Conservation (phyloP, 35 echinoderm and acorn worm species). For the Nesometra sesokonis region DNA sequence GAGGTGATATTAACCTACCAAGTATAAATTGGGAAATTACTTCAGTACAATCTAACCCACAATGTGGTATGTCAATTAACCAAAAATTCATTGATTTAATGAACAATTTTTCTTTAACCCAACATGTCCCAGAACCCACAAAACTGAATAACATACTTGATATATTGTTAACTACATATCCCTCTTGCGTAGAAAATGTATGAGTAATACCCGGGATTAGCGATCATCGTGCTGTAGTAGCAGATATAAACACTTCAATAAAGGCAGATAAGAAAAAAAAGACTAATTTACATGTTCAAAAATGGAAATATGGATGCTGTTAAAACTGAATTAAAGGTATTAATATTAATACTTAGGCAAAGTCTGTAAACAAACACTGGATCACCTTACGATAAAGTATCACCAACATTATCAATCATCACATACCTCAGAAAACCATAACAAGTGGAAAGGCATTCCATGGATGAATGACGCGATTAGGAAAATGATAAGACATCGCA, state of each 20-base stretch:
- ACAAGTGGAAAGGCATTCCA: constrained; percentile 4
- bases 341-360: not conserved
- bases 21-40: not conserved
- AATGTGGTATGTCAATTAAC: constrained; percentile 5
- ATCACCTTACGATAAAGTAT: not conserved
- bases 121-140: constrained; percentile 14
- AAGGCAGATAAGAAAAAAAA: constrained; percentile 12
- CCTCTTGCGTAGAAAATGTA: not conserved
- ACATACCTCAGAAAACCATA: constrained; percentile 4
- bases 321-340: not conserved
- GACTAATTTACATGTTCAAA: constrained; percentile 21
- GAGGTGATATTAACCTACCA: constrained; percentile 10
- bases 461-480: not conserved
- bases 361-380: constrained; percentile 11
- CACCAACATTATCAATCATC: not conserved
- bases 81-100: constrained; percentile 4
- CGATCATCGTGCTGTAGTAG: constrained; percentile 1
- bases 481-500: constrained; percentile 3
- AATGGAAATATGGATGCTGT: constrained; percentile 4
- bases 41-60: not conserved
- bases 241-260: not conserved
- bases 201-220: constrained; percentile 5
- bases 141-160: constrained; percentile 2
- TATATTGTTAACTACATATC: not conserved
- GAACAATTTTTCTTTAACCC: constrained; percentile 3